phyloP scores from a whole-genome alignment of 2,113 vertebrate species.

The Dolichallabes microphthalmus region DNA sequence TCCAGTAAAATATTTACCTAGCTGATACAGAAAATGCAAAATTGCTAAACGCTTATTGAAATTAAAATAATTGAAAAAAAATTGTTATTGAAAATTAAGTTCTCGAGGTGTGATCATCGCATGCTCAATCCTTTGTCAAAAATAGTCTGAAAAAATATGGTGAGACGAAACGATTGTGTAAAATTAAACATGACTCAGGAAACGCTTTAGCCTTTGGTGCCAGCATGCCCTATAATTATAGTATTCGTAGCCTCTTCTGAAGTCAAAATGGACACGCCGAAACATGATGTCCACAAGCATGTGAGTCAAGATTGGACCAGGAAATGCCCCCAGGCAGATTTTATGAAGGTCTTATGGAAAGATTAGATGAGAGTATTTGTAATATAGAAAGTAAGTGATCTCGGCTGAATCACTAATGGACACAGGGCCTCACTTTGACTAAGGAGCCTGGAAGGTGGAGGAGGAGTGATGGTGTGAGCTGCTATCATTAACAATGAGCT shows the following conservation, averaged over 20 bases:
- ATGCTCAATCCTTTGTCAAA: not conserved
- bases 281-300: not conserved
- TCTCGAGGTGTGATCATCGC: not conserved
- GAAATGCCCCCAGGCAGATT: not conserved
- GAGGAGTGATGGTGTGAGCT: slow-evolving; percentile 2
- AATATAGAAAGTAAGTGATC: not conserved
- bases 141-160: not conserved
- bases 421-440: slow-evolving; percentile 3
- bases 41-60: not conserved
- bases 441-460: not conserved
- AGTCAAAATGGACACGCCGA: not conserved
- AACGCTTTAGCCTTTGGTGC: not conserved
- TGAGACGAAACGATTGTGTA: not conserved
- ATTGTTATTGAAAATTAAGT: not conserved
- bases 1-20: not conserved
- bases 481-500: slow-evolving; percentile 19
- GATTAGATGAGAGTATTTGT: not conserved
- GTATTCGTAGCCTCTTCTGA: not conserved
- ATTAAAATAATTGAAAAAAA: not conserved
- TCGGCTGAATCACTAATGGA: not conserved
- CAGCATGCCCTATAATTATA: not conserved
- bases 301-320: not conserved
- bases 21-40: not conserved
- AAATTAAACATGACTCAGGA: not conserved
- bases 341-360: not conserved